Evolutionary conservation across 2,113 vertebrate genomes (phyloP).

Genomic region (Myotis yumanensis): DNA sequence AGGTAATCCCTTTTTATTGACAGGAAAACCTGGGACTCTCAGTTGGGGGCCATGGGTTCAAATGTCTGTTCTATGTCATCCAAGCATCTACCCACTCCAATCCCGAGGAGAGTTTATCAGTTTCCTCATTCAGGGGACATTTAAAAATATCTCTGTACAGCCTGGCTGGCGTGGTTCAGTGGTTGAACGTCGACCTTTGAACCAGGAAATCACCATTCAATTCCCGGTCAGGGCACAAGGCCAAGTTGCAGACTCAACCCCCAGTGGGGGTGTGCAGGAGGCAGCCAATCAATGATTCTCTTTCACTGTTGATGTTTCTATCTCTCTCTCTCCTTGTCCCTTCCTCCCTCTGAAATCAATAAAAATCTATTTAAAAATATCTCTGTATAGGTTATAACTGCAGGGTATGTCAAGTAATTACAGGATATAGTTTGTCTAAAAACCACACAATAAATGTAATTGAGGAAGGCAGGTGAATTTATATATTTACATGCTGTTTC

Average conservation of each 20-base stretch:
- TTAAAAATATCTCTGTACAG: background rate
- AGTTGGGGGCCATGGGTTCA: background rate
- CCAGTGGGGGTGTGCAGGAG: too few relatives aligned
- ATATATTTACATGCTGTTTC: slow-evolving; percentile 65
- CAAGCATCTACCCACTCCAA: background rate
- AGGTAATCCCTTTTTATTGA: background rate
- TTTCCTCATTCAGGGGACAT: background rate
- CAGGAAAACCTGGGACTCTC: background rate
- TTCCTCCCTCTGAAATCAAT: too few relatives aligned
- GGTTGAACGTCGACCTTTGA: too few relatives aligned
- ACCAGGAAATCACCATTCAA: too few relatives aligned
- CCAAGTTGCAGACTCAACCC: too few relatives aligned
- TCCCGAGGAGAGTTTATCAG: background rate
- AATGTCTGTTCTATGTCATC: background rate
- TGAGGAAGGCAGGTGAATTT: slow-evolving; percentile 59
- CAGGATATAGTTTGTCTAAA: slow-evolving; percentile 25
- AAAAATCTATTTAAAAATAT: slow-evolving; percentile 8
- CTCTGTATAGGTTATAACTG: background rate
- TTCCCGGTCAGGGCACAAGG: too few relatives aligned
- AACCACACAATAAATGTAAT: slow-evolving; percentile 34
- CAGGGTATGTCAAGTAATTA: slow-evolving; percentile 23
- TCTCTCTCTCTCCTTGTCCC: too few relatives aligned
- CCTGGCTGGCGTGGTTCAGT: too few relatives aligned
- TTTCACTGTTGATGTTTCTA: too few relatives aligned
- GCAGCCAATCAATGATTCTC: too few relatives aligned